Evolutionary conservation across 2,113 vertebrate species (phyloP), one percentile per base, ranked within the genome.

Genomic region (Aptenodytes forsteri): DNA sequence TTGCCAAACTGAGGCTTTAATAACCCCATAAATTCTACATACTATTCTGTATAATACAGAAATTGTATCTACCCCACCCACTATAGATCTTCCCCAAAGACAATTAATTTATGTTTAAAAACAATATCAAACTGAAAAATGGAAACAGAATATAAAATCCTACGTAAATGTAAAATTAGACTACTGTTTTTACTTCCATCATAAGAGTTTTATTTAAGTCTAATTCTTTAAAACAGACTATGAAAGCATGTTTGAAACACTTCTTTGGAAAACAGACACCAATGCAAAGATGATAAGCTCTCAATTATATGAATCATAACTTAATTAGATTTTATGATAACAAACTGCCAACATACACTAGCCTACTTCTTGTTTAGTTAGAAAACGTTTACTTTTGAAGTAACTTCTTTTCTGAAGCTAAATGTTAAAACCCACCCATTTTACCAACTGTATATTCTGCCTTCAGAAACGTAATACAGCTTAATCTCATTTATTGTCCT

Each of bases 1-100:
- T 83, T 91, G 97, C 93, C 95, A 98, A 92, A 94, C 72, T 67
- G 16, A 96, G 96, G 88, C 86, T 84, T 76, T 87, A 93, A 94
- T 49, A 89, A 94, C 81, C 81, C 91, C 93, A 75, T 73, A 92
- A 52, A 90, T 86, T 95, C 76, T 81, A 85, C 73, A 91, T 61
- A 69, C 52, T 88, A 72, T 67, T 95, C 69, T 80, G 81, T 83
- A 58, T 20, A 52, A 32, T 25, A 44, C 8, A 91, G 77, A 87
- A 87, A 73, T 32, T 17, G 46, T 46, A 89, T 40, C 76, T 58
- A 65, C 62, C 55, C 75, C 50, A 67, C 50, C 42, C 8, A 27
- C 59, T 67, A 67, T 0, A 80, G 82, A 83, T 62, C 50, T 66
- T 89, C n/a, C 38, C 72, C 61, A 79, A 67, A 92, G 69, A 66